Base-by-base conservation (phyloP, 2,888 invertebrate species). In the Ormyrus thymus region DNA sequence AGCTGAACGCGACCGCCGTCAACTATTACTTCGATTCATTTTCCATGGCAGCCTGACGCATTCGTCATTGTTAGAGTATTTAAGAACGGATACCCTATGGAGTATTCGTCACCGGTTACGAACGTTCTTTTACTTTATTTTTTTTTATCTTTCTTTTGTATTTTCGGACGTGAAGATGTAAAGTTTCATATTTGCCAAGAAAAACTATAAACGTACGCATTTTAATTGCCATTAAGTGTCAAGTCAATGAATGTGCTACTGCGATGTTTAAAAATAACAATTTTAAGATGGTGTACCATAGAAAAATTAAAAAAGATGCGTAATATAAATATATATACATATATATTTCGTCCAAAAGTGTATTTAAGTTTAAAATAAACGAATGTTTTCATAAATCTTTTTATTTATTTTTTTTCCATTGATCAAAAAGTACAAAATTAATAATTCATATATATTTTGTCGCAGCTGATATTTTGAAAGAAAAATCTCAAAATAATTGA, bases 291-390 rank as follows among this genome's bases (percentile, higher is more conserved):
- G 58, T 78, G 74, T 74, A 76, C 55, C 76, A 73, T 69, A 66
- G 61, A 73, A 62, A 43, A 48, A 72, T 69, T 50, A 62, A 64
- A n/a, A 80, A 69, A 78, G 53, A 76, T 81, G 45, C 48, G 75
- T 80, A 55, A 59, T 43, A 75, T 76, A 77, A 73, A 78, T 72
- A 75, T 61, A 82, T 73, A 86, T 83, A 86, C 83, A 86, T 86
- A 85, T 88, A 86, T 87, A 88, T 83, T 85, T 86, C 86, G 85
- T 86, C 86, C 84, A 84, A 83, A 29, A 86, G 83, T 86, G 84
- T 86, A 85, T 84, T 83, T 87, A 86, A 85, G 85, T 86, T 86
- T 29, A 29, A 83, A 85, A 88, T 88, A 87, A 87, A 87, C 76
- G 59, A 82, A 87, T 82, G 85, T 86, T 87, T 87, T 86, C 83